Evolutionary conservation across 2,888 invertebrate species (phyloP).

Genomic region (Conistra vaccinii): DNA sequence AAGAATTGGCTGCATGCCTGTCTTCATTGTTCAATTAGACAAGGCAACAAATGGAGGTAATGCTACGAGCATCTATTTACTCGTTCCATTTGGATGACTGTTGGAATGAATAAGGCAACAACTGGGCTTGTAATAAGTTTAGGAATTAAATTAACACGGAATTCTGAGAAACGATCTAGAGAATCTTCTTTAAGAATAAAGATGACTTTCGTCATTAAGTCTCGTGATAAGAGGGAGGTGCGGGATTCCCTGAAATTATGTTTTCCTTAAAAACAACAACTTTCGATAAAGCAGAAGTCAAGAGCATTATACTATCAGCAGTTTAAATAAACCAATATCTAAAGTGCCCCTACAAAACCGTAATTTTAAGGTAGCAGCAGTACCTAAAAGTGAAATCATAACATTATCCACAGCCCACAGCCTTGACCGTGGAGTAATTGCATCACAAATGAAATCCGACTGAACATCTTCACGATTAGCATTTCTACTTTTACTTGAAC

Average conservation of each 20-base stretch:
- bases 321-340: not conserved
- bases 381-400: slow-evolving; percentile 77
- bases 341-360: not conserved
- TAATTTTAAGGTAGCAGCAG: slow-evolving; percentile 31
- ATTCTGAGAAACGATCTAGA: not conserved
- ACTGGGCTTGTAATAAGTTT: slow-evolving; percentile 18
- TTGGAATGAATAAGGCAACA: slow-evolving; percentile 51
- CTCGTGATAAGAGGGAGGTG: not conserved
- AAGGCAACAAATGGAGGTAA: slow-evolving; percentile 66
- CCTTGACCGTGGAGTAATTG: slow-evolving; percentile 75
- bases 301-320: not conserved
- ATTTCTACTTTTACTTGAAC: slow-evolving; percentile 85
- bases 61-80: slow-evolving; percentile 69
- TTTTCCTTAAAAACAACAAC: slow-evolving; percentile 12
- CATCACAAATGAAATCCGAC: slow-evolving; percentile 77
- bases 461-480: slow-evolving; percentile 75
- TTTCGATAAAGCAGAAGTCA: not conserved
- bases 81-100: slow-evolving; percentile 64
- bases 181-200: not conserved
- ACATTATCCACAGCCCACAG: slow-evolving; percentile 67
- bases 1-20: slow-evolving; percentile 72
- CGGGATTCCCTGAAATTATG: slow-evolving; percentile 8
- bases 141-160: slow-evolving; percentile 35
- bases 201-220: not conserved
- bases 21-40: slow-evolving; percentile 77